Evolutionary conservation across 2,113 vertebrate genomes (phyloP).

Genomic region (Sciurus niger): DNA sequence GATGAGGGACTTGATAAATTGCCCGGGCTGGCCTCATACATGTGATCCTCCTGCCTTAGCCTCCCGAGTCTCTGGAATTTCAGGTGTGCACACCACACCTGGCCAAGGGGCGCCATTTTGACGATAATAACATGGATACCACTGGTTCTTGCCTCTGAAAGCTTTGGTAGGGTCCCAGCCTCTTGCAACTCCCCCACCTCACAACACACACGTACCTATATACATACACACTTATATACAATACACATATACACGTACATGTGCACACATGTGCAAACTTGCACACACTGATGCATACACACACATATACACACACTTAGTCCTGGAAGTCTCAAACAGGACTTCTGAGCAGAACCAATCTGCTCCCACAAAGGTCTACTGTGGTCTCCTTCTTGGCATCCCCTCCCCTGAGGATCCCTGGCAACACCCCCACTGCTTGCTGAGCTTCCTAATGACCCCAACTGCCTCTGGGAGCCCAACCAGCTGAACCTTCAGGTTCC

Average conservation of each 20-base stretch:
- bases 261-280: too few relatives aligned
- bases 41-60: too few relatives aligned
- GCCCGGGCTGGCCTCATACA: too few relatives aligned
- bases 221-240: not conserved
- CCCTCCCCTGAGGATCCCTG: not conserved
- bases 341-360: not conserved
- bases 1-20: too few relatives aligned
- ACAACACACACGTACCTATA: too few relatives aligned
- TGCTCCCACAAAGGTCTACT: not conserved
- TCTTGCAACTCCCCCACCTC: not conserved
- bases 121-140: not conserved
- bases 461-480: not conserved
- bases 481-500: not conserved
- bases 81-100: too few relatives aligned
- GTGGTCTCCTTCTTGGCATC: fast-evolving
- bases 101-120: not conserved
- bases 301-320: not conserved
- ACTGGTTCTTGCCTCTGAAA: not conserved
- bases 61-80: too few relatives aligned
- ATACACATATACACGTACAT: too few relatives aligned
- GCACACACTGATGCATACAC: not conserved
- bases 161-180: not conserved
- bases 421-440: not conserved
- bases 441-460: not conserved
- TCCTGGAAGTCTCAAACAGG: not conserved